These are phyloP conservation scores for Sitodiplosis mosellana DNA, from an alignment of 1,140 invertebrate species.

Conservation along the genomic window DNA sequence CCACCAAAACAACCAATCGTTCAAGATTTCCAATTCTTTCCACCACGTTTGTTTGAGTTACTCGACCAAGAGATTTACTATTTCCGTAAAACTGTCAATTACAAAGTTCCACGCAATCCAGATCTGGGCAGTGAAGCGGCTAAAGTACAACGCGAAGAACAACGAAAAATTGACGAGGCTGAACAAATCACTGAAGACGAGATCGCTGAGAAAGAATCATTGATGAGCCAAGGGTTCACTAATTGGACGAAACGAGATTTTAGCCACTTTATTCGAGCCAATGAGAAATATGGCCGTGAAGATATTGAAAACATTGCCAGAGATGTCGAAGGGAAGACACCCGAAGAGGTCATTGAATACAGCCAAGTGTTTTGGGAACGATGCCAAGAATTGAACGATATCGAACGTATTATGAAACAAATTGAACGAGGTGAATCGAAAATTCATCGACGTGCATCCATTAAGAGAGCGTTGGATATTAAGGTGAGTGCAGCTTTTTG, in stretches of 20 bases:
- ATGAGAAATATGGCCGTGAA: conserved; percentile 96
- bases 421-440: conserved; percentile 95
- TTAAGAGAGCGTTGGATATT: conserved; percentile 93
- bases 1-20: conserved; percentile 98
- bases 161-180: conserved; percentile 89
- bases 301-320: conserved; percentile 96
- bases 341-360: conserved; percentile 91
- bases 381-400: conserved; percentile 90
- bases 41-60: conserved; percentile 89
- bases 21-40: conserved; percentile 99
- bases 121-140: conserved; percentile 86
- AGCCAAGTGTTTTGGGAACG: conserved; percentile 97
- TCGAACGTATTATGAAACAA: conserved; percentile 93
- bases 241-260: conserved; percentile 95
- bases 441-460: conserved; percentile 86
- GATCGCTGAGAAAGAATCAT: conserved; percentile 73
- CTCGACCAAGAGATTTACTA: conserved; percentile 97
- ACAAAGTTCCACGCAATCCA: conserved; percentile 90
- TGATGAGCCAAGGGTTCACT: conserved; percentile 76
- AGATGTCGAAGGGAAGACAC: conserved; percentile 94
- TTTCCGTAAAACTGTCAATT: conserved; percentile 87
- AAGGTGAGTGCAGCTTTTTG: conserved; percentile 33
- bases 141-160: conserved; percentile 88
- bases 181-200: conserved; percentile 81
- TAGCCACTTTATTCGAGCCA: conserved; percentile 96